A percentile compares a stretch with the other conserved stretches of the same genome.
phyloP scores from a whole-genome alignment of 1,140 invertebrate genomes.

The Bombus ignitus region DNA sequence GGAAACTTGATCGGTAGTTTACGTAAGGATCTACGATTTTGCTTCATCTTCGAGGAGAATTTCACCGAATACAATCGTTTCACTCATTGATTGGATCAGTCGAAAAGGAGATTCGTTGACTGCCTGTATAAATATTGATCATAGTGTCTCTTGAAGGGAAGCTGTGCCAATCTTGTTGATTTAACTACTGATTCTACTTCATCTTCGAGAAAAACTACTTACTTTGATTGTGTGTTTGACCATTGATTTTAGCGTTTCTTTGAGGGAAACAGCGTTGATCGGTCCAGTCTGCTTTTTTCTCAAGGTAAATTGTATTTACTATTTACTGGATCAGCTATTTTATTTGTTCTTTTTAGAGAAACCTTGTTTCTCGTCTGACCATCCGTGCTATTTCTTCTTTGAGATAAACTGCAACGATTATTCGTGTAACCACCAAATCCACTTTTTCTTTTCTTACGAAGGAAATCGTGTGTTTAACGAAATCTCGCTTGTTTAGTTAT shows the following conservation, averaged over 20 bases:
- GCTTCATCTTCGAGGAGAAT: neutral
- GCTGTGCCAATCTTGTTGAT: neutral
- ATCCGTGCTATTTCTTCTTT: neutral
- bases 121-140: neutral
- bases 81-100: too few relatives aligned
- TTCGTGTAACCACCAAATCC: neutral
- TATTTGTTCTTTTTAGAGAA: neutral
- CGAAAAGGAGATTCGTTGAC: too few relatives aligned
- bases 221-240: neutral
- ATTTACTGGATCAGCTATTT: neutral
- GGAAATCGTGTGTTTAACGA: neutral
- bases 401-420: neutral
- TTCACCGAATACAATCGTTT: neutral
- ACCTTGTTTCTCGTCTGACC: neutral
- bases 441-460: neutral
- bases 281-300: neutral
- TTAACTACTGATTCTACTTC: neutral
- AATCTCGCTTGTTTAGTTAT: neutral
- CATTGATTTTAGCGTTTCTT: neutral
- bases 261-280: neutral
- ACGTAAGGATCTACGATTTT: neutral
- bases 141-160: neutral
- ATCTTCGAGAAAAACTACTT: neutral
- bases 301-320: neutral
- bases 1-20: neutral